phyloP scores from a whole-genome alignment of 2,797 vertebrate genomes.

The Aeoliscus strigatus region DNA sequence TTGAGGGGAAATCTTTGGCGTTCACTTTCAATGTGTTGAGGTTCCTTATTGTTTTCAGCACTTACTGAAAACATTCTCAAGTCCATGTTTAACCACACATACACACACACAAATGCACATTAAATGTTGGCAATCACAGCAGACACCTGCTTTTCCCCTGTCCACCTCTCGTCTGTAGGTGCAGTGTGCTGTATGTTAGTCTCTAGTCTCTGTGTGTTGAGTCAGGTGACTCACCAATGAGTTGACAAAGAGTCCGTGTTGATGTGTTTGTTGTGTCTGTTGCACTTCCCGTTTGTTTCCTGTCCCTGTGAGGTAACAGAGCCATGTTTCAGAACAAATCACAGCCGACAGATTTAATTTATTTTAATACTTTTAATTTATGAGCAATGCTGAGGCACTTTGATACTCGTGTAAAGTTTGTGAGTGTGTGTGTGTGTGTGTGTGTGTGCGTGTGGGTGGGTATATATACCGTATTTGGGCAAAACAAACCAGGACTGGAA shows the following conservation, averaged over 20 bases:
- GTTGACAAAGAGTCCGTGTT: slow-evolving; percentile 18
- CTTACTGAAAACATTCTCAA: slow-evolving; percentile 49
- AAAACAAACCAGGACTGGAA: not conserved
- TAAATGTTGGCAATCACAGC: slow-evolving; percentile 40
- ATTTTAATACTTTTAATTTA: slow-evolving; percentile 5
- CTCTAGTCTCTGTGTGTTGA: slow-evolving; percentile 46
- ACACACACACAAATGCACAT: slow-evolving; percentile 30
- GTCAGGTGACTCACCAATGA: slow-evolving; percentile 30
- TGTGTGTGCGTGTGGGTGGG: slow-evolving; percentile 1
- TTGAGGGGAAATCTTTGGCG: slow-evolving; percentile 22
- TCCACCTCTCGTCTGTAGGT: slow-evolving; percentile 50
- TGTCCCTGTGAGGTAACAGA: slow-evolving; percentile 22
- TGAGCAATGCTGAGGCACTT: slow-evolving; percentile 37
- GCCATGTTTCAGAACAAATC: slow-evolving; percentile 41
- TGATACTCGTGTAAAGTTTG: slow-evolving; percentile 26
- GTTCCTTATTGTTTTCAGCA: slow-evolving; percentile 48
- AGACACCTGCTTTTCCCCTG: slow-evolving; percentile 43
- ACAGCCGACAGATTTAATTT: slow-evolving; percentile 16
- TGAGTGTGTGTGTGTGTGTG: slow-evolving; percentile 6
- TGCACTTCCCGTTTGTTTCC: slow-evolving; percentile 19
- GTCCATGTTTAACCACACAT: slow-evolving; percentile 26
- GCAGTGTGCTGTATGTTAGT: slow-evolving; percentile 46
- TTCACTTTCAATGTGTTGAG: slow-evolving; percentile 48
- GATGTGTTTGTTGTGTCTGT: slow-evolving; percentile 23
- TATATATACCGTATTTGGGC: not conserved